phyloP scores from a whole-genome alignment of 2,113 vertebrate genomes.

The Parus major region DNA sequence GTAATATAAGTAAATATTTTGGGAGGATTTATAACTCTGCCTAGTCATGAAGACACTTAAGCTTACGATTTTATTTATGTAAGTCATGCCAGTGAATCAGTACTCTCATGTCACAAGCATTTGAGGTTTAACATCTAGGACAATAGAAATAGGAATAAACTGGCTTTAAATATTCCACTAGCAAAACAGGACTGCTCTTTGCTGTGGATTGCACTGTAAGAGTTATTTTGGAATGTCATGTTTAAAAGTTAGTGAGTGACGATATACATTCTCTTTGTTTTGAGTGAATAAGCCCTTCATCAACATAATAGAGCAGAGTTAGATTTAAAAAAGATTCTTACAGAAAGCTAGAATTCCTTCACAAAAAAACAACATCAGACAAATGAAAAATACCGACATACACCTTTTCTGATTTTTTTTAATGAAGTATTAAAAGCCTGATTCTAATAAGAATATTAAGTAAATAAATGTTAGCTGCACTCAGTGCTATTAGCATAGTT shows the following conservation, averaged over 20 bases:
- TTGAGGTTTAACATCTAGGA: neutral
- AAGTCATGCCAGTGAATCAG: neutral
- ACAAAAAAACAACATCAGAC: neutral
- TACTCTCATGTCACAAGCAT: neutral
- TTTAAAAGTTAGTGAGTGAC: neutral
- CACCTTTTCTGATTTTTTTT: neutral
- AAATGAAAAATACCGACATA: neutral
- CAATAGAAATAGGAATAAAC: conserved; percentile 5
- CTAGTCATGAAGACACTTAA: neutral
- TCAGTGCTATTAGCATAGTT: conserved; percentile 70
- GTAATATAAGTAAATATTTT: conserved; percentile 35
- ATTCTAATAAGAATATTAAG: conserved; percentile 57
- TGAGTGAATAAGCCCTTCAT: neutral
- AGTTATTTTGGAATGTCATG: neutral
- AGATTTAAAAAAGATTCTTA: neutral
- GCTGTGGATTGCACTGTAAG: neutral
- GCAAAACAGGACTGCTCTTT: neutral
- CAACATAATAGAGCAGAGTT: neutral
- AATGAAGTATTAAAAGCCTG: conserved; percentile 45
- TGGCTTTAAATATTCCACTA: neutral
- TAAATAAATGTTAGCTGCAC: conserved; percentile 65
- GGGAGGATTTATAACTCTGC: neutral
- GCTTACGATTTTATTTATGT: neutral
- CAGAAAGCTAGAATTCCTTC: neutral
- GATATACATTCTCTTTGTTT: neutral